Evolutionary conservation across 2,113 vertebrate genomes (phyloP), one percentile per base, ranked within the genome.

Genomic region (Siphamia tubifer): DNA sequence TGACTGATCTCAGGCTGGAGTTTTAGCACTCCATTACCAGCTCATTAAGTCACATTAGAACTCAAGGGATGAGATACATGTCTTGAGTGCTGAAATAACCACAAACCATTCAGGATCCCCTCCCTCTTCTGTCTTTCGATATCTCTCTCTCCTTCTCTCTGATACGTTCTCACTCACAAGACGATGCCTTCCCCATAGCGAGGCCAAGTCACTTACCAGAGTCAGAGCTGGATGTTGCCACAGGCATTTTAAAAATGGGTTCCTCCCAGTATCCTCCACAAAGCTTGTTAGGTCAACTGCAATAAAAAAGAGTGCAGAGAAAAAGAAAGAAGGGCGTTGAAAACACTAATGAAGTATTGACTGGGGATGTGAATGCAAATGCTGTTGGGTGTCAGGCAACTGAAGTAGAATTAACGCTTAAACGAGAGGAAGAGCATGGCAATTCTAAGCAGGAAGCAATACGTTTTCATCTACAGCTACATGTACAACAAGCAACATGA

Each of bases 171-270:
- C 45, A 12, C n/a, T 13, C 24, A 28, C 48, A 55, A 31, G 28
- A 34, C 0, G 8, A 57, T 4, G 4, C 11, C 32, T 36, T 17
- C 7, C 12, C 17, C 54, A 35, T 3, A 73, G 58, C 2, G 0
- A 61, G 34, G 66, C 30, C 1, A 3, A 81, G 68, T 43, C 64
- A 83, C 91, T 94, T 92, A 96, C 95, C 93, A 27, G 93, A 93
- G 78, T 95, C 95, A 1, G 94, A 95, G 90, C 92, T 93, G 72
- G 95, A 92, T 62, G 95, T 94, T 3, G 95, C 95, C 56, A 96
- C 95, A 0, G 95, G 95, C 95, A 96, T 96, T 87, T 75, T 87
- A 44, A 49, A 77, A 72, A 80, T 31, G 38, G 68, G 52, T 58
- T 81, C 49, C 65, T 82, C 75, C 49, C 55, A 23, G 67, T 69